Evolutionary conservation across 2,888 invertebrate species (phyloP).

Genomic region (Callyntrura sp.): DNA sequence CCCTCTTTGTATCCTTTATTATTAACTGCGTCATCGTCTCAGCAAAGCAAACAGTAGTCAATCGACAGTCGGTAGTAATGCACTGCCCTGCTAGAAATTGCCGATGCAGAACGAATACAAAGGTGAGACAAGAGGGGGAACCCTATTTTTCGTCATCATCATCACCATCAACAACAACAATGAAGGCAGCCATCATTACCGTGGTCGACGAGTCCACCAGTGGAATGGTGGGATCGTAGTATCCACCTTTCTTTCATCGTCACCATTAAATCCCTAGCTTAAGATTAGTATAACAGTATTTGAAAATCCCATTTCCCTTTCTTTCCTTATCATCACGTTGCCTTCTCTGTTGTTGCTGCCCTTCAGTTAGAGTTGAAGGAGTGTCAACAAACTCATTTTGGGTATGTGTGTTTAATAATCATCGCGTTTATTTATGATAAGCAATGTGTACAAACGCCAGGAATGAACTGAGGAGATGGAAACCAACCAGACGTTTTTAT

Average conservation of each 20-base stretch:
- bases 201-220: neutral
- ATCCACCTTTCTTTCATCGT: constrained; percentile 37
- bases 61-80: constrained; percentile 33
- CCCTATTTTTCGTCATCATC: constrained; percentile 36
- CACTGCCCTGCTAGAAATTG: constrained; percentile 7
- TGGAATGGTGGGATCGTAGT: neutral
- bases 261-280: constrained; percentile 15
- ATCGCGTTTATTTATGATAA: constrained; percentile 11
- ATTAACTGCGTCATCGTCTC: constrained; percentile 12
- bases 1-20: constrained; percentile 34
- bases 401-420: constrained; percentile 13
- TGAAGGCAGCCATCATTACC: constrained; percentile 26
- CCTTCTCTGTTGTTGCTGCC: neutral
- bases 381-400: constrained; percentile 49
- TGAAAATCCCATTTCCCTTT: constrained; percentile 1
- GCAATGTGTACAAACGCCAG: too few species aligned
- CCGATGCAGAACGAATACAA: constrained; percentile 41
- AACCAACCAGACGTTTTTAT: too few species aligned
- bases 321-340: neutral
- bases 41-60: constrained; percentile 42
- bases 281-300: neutral
- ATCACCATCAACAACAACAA: constrained; percentile 39
- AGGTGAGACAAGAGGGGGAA: constrained; percentile 38
- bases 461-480: too few species aligned
- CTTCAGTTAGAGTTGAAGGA: neutral